These are phyloP conservation scores for Tympanuchus pallidicinctus DNA, from an alignment of 2,113 vertebrate genomes.

Conservation along the genomic window DNA sequence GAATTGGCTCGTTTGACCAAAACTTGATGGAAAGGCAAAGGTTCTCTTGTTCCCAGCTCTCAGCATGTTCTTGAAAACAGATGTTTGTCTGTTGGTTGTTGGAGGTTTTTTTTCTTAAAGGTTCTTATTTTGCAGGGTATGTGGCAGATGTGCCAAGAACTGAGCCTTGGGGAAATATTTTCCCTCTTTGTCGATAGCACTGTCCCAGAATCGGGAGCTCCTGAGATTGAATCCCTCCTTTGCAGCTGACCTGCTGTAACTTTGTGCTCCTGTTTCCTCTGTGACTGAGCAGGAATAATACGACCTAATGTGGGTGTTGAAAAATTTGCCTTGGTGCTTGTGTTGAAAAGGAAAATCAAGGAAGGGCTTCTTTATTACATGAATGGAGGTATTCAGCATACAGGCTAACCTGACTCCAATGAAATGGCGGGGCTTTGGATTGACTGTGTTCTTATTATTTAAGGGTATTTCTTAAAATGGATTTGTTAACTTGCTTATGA, in stretches of 20 bases:
- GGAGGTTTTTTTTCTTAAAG: neutral
- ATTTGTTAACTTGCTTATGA: neutral
- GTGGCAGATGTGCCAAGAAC: slow-evolving; percentile 14
- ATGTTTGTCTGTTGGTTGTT: slow-evolving; percentile 9
- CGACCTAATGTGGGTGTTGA: neutral
- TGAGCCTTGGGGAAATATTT: neutral
- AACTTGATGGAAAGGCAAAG: slow-evolving; percentile 22
- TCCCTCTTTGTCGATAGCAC: neutral
- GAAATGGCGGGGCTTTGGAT: neutral
- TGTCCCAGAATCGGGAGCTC: slow-evolving; percentile 7
- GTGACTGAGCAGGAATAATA: accelerated
- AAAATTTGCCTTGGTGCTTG: neutral
- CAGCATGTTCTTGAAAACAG: neutral
- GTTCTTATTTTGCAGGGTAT: neutral
- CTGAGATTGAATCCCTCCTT: neutral
- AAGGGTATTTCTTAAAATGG: neutral
- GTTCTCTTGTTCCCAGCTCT: neutral
- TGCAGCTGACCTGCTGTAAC: neutral
- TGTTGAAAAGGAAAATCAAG: neutral
- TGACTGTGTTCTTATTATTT: neutral
- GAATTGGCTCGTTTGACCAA: neutral
- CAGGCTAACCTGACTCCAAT: neutral
- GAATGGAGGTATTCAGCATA: accelerated
- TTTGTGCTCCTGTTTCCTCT: neutral
- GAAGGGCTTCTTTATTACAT: neutral